Base-by-base conservation (phyloP, 1,140 invertebrate genomes). In the Hestina assimilis region DNA sequence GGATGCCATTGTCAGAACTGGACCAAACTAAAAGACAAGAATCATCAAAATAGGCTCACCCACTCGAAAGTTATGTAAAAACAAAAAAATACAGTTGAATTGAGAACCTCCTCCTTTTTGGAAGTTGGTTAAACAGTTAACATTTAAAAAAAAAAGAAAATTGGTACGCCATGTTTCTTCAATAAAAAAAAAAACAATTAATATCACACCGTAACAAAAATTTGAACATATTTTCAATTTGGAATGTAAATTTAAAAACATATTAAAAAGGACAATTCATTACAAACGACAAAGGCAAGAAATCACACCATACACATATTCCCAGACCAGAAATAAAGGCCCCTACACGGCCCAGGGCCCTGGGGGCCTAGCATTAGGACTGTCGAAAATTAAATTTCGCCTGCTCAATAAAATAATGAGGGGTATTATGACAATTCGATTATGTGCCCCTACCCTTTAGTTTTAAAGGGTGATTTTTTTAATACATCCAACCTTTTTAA, bases 361-460 rank as follows among this genome's bases (percentile, higher is more conserved):
- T 3, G 0, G 69, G 59, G 75, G 66, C 66, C 6, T 66, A 66
- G 57, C 72, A 75, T 79, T 79, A 79, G 57, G 50, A 38, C 42
- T 58, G 54, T 51, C 54, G 60, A 70, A 52, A 75, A 74, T 79
- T 72, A 73, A 79, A 75, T 76, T 76, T 63, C 41, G 46, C 60
- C 63, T 63, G 66, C 66, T 71, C 73, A 76, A 76, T 76, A 76
- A 76, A 74, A 76, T 76, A 76, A 76, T 76, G 71, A 67, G 61
- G 54, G 58, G 68, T 65, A 72, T 76, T 74, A 74, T 76, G 64
- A 73, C 66, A 69, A 76, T 76, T 76, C 63, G 69, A 76, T 76
- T 76, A 73, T 63, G 54, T 45, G 58, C 56, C 65, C 65, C 63
- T 63, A 66, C 57, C 62, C 60, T 63, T 66, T 64, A 53, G n/a